These are phyloP conservation scores for Tragelaphus scriptus DNA, from an alignment of 2,113 vertebrate genomes.

Conservation along the genomic window DNA sequence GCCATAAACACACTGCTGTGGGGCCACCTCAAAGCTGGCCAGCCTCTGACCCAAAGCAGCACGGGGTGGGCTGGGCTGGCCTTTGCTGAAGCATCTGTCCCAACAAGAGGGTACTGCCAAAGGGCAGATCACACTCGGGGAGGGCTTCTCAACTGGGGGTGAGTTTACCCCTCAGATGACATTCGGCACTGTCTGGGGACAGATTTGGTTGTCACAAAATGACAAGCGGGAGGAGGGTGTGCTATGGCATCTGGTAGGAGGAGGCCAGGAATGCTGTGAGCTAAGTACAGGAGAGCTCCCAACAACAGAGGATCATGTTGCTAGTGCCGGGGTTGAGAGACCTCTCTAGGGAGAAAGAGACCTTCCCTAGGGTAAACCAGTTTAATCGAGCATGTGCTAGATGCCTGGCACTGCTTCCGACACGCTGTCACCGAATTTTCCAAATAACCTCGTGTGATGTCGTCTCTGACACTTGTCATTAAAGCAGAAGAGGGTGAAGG, in stretches of 20 bases:
- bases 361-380: not conserved
- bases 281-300: not conserved
- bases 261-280: not conserved
- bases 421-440: not conserved
- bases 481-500: not conserved
- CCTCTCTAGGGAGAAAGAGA: not conserved
- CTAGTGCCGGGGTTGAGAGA: not conserved
- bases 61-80: not conserved
- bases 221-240: not conserved
- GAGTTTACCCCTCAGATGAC: not conserved
- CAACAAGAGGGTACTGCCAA: not conserved
- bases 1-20: rapidly evolving
- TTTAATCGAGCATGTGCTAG: not conserved
- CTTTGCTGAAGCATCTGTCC: not conserved
- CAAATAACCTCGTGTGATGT: not conserved
- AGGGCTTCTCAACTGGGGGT: not conserved
- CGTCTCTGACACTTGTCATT: not conserved
- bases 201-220: not conserved
- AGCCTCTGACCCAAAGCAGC: not conserved
- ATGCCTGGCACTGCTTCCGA: no score
- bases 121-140: not conserved
- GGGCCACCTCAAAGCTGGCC: not conserved
- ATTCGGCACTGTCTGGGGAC: not conserved
- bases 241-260: not conserved
- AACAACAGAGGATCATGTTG: not conserved